Percentiles rank a stretch among this genome's conserved stretches.
These are phyloP conservation scores for Nannobrachium achirus DNA, from an alignment of 2,113 vertebrate species.

Conservation along the genomic window DNA sequence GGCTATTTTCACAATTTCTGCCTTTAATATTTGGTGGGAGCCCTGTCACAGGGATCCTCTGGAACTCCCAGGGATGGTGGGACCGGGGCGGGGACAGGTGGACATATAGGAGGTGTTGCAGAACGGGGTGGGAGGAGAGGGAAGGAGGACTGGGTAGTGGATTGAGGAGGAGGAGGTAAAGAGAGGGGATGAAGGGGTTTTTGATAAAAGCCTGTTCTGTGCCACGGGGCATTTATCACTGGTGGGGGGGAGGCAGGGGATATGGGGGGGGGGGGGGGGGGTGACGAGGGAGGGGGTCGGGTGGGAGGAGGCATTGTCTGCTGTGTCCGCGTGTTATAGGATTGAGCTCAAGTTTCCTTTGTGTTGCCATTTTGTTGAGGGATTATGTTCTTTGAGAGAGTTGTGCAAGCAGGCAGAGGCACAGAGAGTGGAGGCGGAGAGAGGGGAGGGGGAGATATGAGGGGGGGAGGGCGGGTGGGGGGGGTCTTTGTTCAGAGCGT, in stretches of 20 bases:
- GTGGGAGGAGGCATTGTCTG: conserved; percentile 79
- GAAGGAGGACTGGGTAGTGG: conserved; percentile 41
- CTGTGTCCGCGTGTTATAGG: conserved; percentile 81
- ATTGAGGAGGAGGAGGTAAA: not conserved
- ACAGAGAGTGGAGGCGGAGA: conserved; percentile 77
- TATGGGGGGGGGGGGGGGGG: conserved; percentile 30
- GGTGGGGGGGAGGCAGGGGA: conserved; percentile 60
- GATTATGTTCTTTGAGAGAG: conserved; percentile 85
- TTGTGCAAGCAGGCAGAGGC: conserved; percentile 76
- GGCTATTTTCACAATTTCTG: no score
- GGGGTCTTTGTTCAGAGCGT: conserved; percentile 74
- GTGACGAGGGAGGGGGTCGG: conserved; percentile 29
- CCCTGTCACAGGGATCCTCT: no score
- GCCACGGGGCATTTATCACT: conserved; percentile 78
- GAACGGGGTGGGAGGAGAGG: conserved; percentile 23
- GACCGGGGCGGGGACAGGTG: conserved; percentile 1
- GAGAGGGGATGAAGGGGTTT: conserved; percentile 21
- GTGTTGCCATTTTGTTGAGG: conserved; percentile 83
- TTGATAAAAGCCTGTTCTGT: conserved; percentile 77
- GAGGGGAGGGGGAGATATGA: conserved; percentile 25
- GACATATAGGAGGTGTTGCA: conserved; percentile 61
- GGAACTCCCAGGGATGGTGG: no score
- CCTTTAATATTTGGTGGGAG: no score
- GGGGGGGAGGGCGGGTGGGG: conserved; percentile 21
- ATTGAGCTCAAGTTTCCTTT: conserved; percentile 85